These are phyloP conservation scores for Balaenoptera acutorostrata DNA, from an alignment of 2,113 vertebrate species.

Conservation along the genomic window DNA sequence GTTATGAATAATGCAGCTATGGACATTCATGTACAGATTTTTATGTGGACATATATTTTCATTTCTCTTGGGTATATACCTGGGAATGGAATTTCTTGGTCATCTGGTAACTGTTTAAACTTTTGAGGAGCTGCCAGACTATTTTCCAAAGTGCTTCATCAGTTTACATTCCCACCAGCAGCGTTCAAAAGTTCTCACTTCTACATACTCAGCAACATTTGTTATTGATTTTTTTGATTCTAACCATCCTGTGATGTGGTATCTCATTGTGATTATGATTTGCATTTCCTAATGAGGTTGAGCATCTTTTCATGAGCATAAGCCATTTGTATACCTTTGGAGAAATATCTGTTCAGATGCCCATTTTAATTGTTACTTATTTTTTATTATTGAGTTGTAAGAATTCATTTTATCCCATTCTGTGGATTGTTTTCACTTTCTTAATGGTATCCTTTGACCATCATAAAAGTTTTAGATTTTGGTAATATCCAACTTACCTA, in stretches of 20 bases:
- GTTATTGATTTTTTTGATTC: background rate
- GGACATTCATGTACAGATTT: background rate
- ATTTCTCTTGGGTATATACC: background rate
- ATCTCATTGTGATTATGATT: background rate
- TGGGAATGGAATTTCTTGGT: background rate
- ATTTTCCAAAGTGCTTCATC: background rate
- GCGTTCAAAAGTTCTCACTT: background rate
- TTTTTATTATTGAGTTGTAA: background rate
- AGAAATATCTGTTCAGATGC: background rate
- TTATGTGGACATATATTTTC: background rate
- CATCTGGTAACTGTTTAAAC: background rate
- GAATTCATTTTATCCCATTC: background rate
- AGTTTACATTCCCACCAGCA: background rate
- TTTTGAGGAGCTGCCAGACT: background rate
- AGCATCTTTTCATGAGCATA: background rate
- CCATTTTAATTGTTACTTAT: background rate
- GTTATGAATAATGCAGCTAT: background rate
- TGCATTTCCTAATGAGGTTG: background rate
- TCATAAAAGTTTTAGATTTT: background rate
- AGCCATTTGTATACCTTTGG: background rate
- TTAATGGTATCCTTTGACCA: background rate
- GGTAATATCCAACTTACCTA: background rate
- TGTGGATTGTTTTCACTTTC: background rate
- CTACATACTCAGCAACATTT: background rate
- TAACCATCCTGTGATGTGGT: background rate